Conservation (phyloP, 2,113 vertebrate species). For the Cyanoderma ruficeps region DNA sequence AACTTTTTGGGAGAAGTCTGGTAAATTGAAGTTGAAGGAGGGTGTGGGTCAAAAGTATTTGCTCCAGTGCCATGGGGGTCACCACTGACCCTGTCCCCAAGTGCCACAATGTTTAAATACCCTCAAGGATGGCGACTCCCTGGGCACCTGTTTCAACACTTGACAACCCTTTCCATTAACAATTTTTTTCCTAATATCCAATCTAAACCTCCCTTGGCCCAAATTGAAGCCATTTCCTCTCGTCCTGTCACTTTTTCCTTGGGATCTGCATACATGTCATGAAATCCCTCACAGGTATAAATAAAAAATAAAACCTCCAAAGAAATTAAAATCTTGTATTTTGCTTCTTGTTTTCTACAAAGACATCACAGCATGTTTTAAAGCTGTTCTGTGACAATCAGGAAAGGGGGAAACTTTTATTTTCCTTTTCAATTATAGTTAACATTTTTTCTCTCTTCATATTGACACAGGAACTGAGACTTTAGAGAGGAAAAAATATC, state of each 20-base stretch:
- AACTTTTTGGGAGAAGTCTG: neutral
- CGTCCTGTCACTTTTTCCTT: neutral
- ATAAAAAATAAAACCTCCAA: neutral
- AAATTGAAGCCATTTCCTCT: neutral
- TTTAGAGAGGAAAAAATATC: neutral
- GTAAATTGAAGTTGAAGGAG: neutral
- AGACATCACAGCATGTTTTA: accelerated
- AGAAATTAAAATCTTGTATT: neutral
- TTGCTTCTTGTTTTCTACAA: neutral
- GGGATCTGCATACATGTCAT: neutral
- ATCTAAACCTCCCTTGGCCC: neutral
- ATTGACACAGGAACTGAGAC: neutral
- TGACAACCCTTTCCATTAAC: neutral
- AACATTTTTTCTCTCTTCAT: neutral
- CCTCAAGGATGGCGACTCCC: neutral
- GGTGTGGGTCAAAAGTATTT: neutral
- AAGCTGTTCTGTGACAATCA: neutral
- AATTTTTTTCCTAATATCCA: neutral
- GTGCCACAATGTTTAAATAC: neutral
- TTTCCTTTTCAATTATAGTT: neutral
- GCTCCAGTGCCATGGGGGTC: neutral
- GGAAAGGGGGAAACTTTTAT: neutral
- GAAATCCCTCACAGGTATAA: neutral
- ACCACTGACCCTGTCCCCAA: neutral
- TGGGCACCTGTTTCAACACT: no score